Evolutionary conservation across 2,113 vertebrate species (phyloP), one percentile per base, ranked within the genome.

Genomic region (Burhinus bistriatus): DNA sequence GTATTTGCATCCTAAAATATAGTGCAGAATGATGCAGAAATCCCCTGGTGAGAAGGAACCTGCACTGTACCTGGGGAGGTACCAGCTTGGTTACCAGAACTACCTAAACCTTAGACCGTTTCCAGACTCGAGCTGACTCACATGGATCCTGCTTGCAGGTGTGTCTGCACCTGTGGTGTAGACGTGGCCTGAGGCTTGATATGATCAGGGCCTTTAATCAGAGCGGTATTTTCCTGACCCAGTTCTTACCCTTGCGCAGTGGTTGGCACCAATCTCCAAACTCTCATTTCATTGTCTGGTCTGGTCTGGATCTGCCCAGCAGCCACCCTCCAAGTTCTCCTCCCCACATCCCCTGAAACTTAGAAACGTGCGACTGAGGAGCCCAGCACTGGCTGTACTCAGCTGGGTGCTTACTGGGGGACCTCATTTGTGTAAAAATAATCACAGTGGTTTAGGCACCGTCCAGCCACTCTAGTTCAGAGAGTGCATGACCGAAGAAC

Each of bases 91-190:
- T 85, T 91, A 80, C 52, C 73, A 85, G 36, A 79, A 89, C 38
- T 47, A 89, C 45, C 62, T 73, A 69, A 91, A 96, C 54, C 70
- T 59, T n/a, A 90, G 66, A 29, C 27, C 0, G 0, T 90, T 94
- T 94, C 61, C 84, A 90, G 87, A 69, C 84, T 76, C 2, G 3
- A 65, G 71, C 78, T 96, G 96, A 94, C 92, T 96, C 95, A 92
- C 42, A 32, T 22, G 42, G 71, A 70, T 94, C 36, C 58, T 83
- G 79, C 87, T 59, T 90, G 90, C 80, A 95, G 89, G 93, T 94
- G 84, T 96, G 96, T 96, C 83, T 92, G 82, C 89, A 93, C 89
- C 88, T 94, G 96, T 90, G 96, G 92, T 97, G 54, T 93, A 96
- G 91, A 97, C 94, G 34, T 90, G 78, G 83, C 96, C 89, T 81